Conservation (phyloP, 2,113 vertebrate species). For the Stigmatopora nigra region DNA sequence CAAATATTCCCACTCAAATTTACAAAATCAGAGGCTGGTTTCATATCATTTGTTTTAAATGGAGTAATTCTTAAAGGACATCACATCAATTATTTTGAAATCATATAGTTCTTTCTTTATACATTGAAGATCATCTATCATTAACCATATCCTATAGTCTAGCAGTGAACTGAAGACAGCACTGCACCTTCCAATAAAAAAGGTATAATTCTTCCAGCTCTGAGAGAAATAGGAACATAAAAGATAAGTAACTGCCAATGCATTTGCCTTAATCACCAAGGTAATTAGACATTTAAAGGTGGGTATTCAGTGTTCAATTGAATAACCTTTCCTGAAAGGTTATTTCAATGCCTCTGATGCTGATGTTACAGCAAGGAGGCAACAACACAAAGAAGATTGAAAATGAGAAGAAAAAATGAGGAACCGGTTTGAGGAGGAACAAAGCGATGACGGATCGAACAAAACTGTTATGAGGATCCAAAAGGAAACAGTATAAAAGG, state of each 20-base stretch:
- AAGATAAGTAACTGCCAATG: conserved; percentile 3
- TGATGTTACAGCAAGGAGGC: conserved; percentile 22
- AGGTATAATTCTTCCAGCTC: conserved; percentile 9
- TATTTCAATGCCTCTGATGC: conserved; percentile 17
- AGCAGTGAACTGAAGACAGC: conserved; percentile 24
- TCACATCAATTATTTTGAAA: conserved; percentile 4
- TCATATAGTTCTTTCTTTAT: conserved; percentile 19
- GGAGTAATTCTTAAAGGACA: conserved; percentile 19
- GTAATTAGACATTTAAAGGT: conserved; percentile 53
- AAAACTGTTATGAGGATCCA: conserved; percentile 17
- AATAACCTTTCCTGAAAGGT: conserved; percentile 31
- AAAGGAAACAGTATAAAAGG: conserved; percentile 42
- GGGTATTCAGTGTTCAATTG: conserved; percentile 27
- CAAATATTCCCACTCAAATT: conserved; percentile 13
- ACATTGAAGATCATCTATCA: conserved; percentile 19
- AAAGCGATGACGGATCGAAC: conserved; percentile 24
- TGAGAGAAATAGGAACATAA: neutral
- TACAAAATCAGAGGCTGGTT: conserved; percentile 18
- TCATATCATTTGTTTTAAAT: conserved; percentile 13
- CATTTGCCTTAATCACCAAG: conserved; percentile 33
- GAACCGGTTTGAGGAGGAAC: conserved; percentile 12
- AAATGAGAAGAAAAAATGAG: conserved; percentile 10
- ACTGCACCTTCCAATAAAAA: conserved; percentile 37
- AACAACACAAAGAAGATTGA: conserved; percentile 23
- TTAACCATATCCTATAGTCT: conserved; percentile 12